phyloP scores from a whole-genome alignment of 1,140 invertebrate species.

The Caenorhabditis inopinata region DNA sequence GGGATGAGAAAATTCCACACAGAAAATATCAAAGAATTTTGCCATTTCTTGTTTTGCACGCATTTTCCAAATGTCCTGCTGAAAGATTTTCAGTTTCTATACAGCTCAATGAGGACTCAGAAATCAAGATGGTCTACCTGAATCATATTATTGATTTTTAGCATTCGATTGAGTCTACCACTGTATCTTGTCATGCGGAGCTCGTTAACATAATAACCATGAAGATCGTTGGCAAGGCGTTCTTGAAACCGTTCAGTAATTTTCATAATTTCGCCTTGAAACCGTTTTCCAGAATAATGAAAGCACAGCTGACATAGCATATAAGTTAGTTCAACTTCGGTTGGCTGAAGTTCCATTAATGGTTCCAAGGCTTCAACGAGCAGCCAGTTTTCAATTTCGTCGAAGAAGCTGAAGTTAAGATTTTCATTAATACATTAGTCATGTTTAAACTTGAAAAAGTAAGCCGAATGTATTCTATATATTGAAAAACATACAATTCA shows the following conservation, averaged over 20 bases:
- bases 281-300: background rate
- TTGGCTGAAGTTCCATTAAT: background rate
- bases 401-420: background rate
- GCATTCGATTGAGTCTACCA: background rate
- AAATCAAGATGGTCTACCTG: background rate
- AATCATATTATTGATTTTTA: conserved; percentile 3
- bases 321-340: background rate
- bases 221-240: background rate
- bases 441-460: too few species aligned
- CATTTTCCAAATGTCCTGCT: background rate
- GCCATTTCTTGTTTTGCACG: background rate
- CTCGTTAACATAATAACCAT: background rate
- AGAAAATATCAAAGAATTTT: conserved; percentile 6
- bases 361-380: background rate
- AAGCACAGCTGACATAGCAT: background rate
- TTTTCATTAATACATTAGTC: background rate
- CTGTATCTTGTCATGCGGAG: background rate
- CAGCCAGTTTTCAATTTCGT: conserved; percentile 1
- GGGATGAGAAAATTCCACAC: conserved; percentile 6
- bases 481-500: background rate
- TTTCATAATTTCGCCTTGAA: conserved; percentile 5
- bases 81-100: background rate
- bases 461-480: background rate
- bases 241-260: background rate
- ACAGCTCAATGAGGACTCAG: too few species aligned